phyloP scores from a whole-genome alignment of 1,140 invertebrate genomes.

The Drosophila eugracilis region DNA sequence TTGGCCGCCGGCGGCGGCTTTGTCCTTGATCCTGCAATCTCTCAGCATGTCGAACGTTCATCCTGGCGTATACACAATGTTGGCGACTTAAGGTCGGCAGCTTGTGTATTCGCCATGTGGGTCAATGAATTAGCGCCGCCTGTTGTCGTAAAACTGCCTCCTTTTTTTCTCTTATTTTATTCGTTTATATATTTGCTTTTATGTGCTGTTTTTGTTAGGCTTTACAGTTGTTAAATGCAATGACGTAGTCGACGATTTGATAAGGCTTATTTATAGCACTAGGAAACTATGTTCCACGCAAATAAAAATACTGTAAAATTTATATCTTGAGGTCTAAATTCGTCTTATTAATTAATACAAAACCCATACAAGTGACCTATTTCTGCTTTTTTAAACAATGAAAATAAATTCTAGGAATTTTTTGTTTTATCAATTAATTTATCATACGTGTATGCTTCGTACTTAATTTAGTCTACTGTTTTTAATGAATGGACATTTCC shows the following conservation, averaged over 20 bases:
- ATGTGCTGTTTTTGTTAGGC: conserved; percentile 35
- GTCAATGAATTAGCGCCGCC: conserved; percentile 51
- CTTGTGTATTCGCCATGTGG: conserved; percentile 53
- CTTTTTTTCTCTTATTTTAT: conserved; percentile 5
- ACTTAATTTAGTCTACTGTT: not conserved
- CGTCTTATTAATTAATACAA: not conserved
- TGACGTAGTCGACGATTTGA: conserved; percentile 32
- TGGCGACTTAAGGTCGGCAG: conserved; percentile 34
- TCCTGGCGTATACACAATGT: conserved; percentile 38
- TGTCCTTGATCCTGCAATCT: conserved; percentile 39
- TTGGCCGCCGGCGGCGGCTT: conserved; percentile 37
- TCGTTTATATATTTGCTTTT: conserved; percentile 29
- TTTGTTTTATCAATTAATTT: not conserved
- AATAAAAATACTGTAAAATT: not conserved
- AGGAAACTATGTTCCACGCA: conserved; percentile 12
- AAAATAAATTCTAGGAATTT: not conserved
- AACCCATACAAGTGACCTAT: not conserved
- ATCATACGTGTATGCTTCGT: not conserved
- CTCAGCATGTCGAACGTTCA: conserved; percentile 6
- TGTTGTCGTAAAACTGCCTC: conserved; percentile 18
- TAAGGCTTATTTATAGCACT: conserved; percentile 34
- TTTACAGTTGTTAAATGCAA: conserved; percentile 35
- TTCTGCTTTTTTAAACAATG: not conserved
- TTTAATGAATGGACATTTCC: not conserved
- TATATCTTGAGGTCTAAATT: not conserved